Conservation (phyloP, 2,113 vertebrate genomes). For the Dermatemys mawii region DNA sequence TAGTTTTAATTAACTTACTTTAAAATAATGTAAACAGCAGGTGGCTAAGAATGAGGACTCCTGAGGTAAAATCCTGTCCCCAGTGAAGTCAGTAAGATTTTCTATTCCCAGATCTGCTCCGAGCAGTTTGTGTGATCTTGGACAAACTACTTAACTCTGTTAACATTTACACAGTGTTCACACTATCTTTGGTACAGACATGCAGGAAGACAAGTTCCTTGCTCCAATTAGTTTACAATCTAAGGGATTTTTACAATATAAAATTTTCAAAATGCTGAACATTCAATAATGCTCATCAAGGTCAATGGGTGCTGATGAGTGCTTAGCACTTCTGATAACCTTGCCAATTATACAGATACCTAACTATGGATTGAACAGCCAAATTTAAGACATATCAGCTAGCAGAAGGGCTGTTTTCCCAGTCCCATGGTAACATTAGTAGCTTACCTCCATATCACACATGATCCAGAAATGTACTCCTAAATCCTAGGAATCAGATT, state of each 20-base stretch:
- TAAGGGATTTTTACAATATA: background rate
- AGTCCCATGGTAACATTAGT: background rate
- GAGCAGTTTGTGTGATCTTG: background rate
- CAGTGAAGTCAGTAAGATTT: background rate
- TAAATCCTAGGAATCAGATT: background rate
- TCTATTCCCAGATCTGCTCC: background rate
- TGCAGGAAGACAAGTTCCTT: background rate
- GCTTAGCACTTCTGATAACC: background rate
- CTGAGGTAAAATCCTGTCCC: background rate
- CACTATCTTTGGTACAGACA: background rate
- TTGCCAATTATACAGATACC: background rate
- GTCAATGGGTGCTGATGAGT: background rate
- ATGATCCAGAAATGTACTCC: background rate
- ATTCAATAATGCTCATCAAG: background rate
- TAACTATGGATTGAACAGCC: background rate
- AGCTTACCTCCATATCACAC: background rate
- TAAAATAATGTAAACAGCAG: background rate
- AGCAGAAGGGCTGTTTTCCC: background rate
- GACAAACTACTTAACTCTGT: background rate
- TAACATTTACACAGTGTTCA: background rate
- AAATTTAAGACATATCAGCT: background rate
- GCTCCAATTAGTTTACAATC: background rate
- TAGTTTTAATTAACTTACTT: slow-evolving; percentile 10
- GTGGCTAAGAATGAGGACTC: background rate
- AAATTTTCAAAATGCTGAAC: background rate